Conservation (phyloP, 2,113 vertebrate species). For the Pangasianodon gigas region DNA sequence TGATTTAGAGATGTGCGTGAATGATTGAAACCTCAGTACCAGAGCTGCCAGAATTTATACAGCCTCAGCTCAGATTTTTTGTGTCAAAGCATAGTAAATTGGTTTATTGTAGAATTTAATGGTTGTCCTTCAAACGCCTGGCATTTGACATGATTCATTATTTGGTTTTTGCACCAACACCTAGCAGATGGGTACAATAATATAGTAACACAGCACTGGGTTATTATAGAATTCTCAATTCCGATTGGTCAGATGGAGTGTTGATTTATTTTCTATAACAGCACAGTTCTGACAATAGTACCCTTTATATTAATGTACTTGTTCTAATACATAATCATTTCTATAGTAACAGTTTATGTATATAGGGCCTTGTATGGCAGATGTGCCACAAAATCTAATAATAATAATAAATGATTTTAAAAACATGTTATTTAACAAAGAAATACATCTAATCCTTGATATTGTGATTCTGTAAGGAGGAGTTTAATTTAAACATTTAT, state of each 20-base stretch:
- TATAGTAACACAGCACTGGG: not conserved
- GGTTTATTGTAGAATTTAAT: slow-evolving; percentile 15
- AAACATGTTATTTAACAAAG: not conserved
- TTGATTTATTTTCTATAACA: not conserved
- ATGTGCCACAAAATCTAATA: not conserved
- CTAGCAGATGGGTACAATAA: not conserved
- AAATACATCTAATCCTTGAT: not conserved
- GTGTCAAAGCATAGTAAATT: not conserved
- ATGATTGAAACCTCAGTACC: not conserved
- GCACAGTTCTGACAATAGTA: not conserved
- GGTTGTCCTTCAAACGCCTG: not conserved
- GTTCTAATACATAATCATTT: not conserved
- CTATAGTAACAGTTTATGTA: not conserved
- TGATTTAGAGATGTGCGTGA: not conserved
- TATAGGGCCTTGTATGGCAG: not conserved
- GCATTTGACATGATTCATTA: not conserved
- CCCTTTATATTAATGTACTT: not conserved
- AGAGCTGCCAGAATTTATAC: not conserved
- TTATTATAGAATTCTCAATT: not conserved
- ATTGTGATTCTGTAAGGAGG: not conserved
- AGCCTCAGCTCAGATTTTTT: not conserved
- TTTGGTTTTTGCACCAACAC: not conserved
- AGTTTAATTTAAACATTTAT: not conserved
- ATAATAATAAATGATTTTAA: not conserved
- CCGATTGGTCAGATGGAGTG: not conserved